A percentile compares a stretch with the other conserved stretches of the same genome.
phyloP scores from a whole-genome alignment of 2,113 vertebrate genomes.

The Anarrhichthys ocellatus region DNA sequence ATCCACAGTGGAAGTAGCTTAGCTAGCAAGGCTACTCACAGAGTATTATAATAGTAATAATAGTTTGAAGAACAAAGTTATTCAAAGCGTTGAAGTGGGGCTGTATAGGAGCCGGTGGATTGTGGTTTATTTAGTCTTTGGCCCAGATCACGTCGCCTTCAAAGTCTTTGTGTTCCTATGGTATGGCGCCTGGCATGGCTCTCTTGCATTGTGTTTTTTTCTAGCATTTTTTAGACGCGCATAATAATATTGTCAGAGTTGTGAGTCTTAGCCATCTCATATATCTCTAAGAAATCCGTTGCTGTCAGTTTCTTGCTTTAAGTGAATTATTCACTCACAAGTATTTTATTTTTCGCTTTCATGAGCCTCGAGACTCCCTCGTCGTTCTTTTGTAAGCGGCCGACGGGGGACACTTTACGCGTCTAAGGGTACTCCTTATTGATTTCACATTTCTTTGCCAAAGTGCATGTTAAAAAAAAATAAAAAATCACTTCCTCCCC shows the following conservation, averaged over 20 bases:
- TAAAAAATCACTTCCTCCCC: slow-evolving; percentile 18
- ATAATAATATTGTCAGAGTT: neutral
- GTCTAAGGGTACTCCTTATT: slow-evolving; percentile 54
- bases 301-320: slow-evolving; percentile 32
- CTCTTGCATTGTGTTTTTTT: neutral
- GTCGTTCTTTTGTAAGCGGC: slow-evolving; percentile 42
- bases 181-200: neutral
- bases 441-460: slow-evolving; percentile 74
- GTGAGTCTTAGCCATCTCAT: neutral
- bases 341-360: slow-evolving; percentile 28
- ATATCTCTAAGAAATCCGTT: neutral
- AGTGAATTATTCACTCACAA: slow-evolving; percentile 49
- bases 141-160: neutral
- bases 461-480: slow-evolving; percentile 50
- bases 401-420: slow-evolving; percentile 22
- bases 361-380: slow-evolving; percentile 12
- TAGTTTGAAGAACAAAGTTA: neutral
- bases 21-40: neutral
- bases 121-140: neutral
- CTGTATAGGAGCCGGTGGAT: neutral
- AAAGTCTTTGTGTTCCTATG: neutral
- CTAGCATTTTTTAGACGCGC: neutral
- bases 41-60: neutral
- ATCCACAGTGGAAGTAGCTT: neutral
- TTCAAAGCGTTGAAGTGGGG: neutral